phyloP scores from a whole-genome alignment of 2,888 invertebrate genomes.

The Thera britannica region DNA sequence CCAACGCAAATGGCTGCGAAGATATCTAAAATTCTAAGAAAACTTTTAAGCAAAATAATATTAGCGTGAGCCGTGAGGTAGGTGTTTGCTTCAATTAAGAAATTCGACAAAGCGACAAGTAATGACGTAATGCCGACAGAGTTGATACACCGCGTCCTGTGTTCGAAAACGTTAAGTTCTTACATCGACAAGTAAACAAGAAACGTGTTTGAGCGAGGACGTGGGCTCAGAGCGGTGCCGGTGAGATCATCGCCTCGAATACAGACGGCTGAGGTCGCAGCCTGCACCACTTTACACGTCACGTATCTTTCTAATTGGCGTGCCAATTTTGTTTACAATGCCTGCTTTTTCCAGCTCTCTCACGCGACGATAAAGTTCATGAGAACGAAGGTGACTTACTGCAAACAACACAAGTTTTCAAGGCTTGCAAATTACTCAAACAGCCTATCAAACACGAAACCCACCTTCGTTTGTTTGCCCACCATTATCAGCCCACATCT shows the following conservation, averaged over 20 bases:
- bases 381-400: conserved; percentile 48
- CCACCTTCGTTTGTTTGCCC: conserved; percentile 13
- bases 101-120: conserved; percentile 45
- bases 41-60: conserved; percentile 5
- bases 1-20: conserved; percentile 12
- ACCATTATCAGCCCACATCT: conserved; percentile 29
- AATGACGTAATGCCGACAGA: conserved; percentile 69
- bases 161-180: conserved; percentile 71
- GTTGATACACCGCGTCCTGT: conserved; percentile 67
- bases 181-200: conserved; percentile 78
- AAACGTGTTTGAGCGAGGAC: conserved; percentile 82
- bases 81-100: conserved; percentile 35
- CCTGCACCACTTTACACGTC: conserved; percentile 75
- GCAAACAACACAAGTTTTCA: conserved; percentile 43
- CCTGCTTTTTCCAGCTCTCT: conserved; percentile 58
- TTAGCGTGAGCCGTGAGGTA: conserved; percentile 5
- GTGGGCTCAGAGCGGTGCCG: conserved; percentile 64
- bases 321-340: conserved; percentile 70
- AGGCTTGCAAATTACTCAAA: conserved; percentile 32
- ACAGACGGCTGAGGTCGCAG: conserved; percentile 74
- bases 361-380: conserved; percentile 55
- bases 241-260: conserved; percentile 82
- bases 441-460: conserved; percentile 20
- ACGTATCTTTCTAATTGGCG: conserved; percentile 77
- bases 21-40: conserved; percentile 25